Conservation (phyloP, 2,888 invertebrate genomes). For the Yponomeuta cagnagella region DNA sequence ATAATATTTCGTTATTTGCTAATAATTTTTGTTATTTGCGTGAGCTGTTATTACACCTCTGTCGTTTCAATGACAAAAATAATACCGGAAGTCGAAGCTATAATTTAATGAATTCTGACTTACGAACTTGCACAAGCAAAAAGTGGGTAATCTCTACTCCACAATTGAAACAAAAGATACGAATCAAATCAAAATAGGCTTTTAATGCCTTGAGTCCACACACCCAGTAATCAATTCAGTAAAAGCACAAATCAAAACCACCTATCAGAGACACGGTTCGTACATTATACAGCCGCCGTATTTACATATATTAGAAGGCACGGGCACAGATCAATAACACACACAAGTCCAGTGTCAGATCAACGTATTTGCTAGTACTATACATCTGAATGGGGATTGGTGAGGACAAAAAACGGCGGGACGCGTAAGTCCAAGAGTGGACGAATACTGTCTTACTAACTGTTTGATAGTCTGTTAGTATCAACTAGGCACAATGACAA, state of each 20-base stretch:
- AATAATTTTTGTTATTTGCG: too few species aligned
- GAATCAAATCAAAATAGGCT: not conserved
- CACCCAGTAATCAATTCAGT: conserved; percentile 4
- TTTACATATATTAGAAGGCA: conserved; percentile 12
- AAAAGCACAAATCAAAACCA: conserved; percentile 7
- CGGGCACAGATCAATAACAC: not conserved
- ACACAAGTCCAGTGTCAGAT: too few species aligned
- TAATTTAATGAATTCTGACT: not conserved
- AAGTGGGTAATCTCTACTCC: not conserved
- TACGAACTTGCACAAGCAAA: not conserved
- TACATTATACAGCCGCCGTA: conserved; percentile 8
- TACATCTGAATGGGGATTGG: too few species aligned
- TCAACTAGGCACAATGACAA: too few species aligned
- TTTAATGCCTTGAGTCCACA: conserved; percentile 2
- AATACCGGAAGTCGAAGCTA: not conserved
- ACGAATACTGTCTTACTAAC: too few species aligned
- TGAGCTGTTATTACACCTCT: too few species aligned
- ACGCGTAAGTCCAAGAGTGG: too few species aligned
- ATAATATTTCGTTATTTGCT: too few species aligned
- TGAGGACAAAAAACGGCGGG: too few species aligned
- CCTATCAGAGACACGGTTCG: not conserved
- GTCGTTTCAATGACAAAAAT: too few species aligned
- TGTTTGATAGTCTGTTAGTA: too few species aligned
- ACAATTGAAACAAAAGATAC: not conserved
- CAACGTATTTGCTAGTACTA: too few species aligned